Evolutionary conservation across 2,797 vertebrate genomes (phyloP), one percentile per base, ranked within the genome.

Genomic region (Odontamblyopus lacepedii): DNA sequence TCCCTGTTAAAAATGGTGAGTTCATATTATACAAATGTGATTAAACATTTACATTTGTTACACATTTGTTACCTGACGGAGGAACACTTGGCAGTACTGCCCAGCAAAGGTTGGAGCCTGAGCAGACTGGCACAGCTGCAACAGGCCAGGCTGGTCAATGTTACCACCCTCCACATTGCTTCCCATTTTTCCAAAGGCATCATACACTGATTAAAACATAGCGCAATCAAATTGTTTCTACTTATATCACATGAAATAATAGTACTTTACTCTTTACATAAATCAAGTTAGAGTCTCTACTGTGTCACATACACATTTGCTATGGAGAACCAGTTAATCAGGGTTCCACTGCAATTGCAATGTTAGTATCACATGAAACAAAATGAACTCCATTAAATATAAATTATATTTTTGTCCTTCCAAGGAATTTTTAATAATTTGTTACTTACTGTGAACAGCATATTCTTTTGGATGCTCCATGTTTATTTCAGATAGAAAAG

Each of bases 21-120:
- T 32, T 30, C 11, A 16, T 26, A 16, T 38, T 15, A 19, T n/a
- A 12, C 41, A 53, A n/a, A 35, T 67, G 30, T 32, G 4, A 11
- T 44, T 3, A 64, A 2, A 9, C 2, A 12, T 1, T 23, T 59
- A 23, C 23, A 23, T 23, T 55, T 55, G 29, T 53, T 8, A 23
- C 23, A 23, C 23, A 27, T 18, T n/a, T 65, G 44, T 82, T 85
- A 96, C 95, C 95, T 95, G 95, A 66, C 75, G 88, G 5, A 95
- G 59, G 5, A 92, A 94, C 63, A 96, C 88, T 83, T 95, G 95
- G 87, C 96, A 96, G 84, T 96, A 96, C 71, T 87, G 93, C 23
- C 95, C 95, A 30, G 62, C 91, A 83, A 96, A 96, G 69, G 74
- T 56, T 9, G 92, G 90, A 0, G 88, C 75, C 0, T 26, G 74